Conservation (phyloP, 2,888 invertebrate genomes). For the Xanthia togata region DNA sequence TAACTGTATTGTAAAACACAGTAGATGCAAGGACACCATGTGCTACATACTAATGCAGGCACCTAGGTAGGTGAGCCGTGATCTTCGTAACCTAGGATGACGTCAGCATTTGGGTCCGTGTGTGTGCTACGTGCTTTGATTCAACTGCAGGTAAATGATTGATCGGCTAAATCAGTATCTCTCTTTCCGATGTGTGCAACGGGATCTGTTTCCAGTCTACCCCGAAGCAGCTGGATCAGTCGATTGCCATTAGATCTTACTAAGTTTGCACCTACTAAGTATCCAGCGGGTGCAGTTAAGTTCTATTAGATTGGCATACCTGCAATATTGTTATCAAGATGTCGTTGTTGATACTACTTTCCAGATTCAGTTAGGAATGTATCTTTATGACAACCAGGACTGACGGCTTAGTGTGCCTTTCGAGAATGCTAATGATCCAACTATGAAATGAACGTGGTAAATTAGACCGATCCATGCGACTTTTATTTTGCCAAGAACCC, state of each 20-base stretch:
- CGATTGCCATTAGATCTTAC: neutral
- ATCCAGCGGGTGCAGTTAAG: too few species aligned
- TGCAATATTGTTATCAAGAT: too few species aligned
- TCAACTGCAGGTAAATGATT: neutral
- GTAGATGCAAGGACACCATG: slow-evolving; percentile 47
- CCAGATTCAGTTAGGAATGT: too few species aligned
- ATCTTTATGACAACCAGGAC: too few species aligned
- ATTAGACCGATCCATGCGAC: neutral
- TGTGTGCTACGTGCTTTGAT: neutral
- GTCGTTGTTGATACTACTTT: too few species aligned
- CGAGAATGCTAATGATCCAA: neutral
- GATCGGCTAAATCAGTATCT: neutral
- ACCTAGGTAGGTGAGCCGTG: slow-evolving; percentile 43
- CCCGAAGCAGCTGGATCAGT: too few species aligned
- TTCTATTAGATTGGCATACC: too few species aligned
- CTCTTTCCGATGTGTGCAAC: neutral
- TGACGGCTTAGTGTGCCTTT: too few species aligned
- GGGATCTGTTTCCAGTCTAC: neutral
- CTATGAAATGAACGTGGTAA: neutral
- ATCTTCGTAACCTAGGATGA: slow-evolving; percentile 54
- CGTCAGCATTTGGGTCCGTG: slow-evolving; percentile 23
- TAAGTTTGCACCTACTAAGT: neutral
- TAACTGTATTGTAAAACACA: slow-evolving; percentile 37
- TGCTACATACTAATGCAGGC: slow-evolving; percentile 4
- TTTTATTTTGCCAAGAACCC: neutral